Evolutionary conservation across 1,140 invertebrate species (phyloP), one percentile per base, ranked within the genome.

Genomic region (Tribolium madens): DNA sequence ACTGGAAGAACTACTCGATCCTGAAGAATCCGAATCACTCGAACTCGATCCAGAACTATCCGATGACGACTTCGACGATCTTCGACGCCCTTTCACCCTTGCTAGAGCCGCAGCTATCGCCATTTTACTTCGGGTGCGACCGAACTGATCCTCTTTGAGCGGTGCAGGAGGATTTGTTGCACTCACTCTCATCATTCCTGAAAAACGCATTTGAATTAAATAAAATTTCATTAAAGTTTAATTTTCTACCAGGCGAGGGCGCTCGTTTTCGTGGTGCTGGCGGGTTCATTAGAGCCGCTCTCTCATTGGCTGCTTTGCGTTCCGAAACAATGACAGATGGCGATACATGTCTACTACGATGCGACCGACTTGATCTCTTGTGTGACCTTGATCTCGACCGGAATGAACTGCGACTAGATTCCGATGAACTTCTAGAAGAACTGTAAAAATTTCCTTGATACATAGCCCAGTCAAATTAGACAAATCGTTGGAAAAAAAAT

Each of bases 251-350:
- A 82, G 83, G 88, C 83, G 85, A 89, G 83, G 81, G 88, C 0
- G 82, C 84, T 64, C 83, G 84, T 76, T 84, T 87, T 71, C 88
- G 87, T 68, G 91, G 91, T 79, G 91, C 91, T 1, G 91, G 91
- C 72, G 91, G 91, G 85, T 92, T 92, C 91, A 92, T 92, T 50
- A 91, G 83, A 80, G 91, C 89, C 0, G 90, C 91, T 14, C 91
- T 85, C 79, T 89, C 89, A 46, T 84, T 88, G 13, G 89, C 89
- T 75, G 89, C 84, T 52, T 89, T 88, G 42, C 88, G 86, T 84
- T 90, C 89, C 46, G 89, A 89, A 1, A 90, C 89, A 77, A 90
- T 90, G 79, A 89, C 88, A 76, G 88, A 89, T 31, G 89, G 89
- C 4, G 89, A 90, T 70, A 90, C 84, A 36, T 81, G 81, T 36